Conservation (phyloP, 1,140 invertebrate genomes). For the Diachasmimorpha longicaudata region DNA sequence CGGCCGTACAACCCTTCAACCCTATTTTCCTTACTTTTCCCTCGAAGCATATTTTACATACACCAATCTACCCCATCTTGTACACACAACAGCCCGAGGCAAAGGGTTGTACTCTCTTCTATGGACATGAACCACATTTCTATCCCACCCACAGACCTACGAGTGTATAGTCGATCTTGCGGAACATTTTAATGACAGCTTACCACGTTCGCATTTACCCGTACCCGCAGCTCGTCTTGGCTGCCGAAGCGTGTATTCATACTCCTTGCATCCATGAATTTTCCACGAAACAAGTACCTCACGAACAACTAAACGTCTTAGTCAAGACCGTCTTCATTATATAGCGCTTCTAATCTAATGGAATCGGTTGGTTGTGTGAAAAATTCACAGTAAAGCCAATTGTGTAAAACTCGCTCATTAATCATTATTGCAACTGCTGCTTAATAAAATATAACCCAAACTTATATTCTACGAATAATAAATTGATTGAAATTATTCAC, state of each 20-base stretch:
- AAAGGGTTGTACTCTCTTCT: background rate
- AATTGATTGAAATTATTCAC: background rate
- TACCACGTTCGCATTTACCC: slow-evolving; percentile 47
- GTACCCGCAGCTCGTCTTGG: slow-evolving; percentile 45
- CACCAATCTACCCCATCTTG: background rate
- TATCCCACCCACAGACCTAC: slow-evolving; percentile 22
- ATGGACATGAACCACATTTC: background rate
- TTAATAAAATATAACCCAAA: no score
- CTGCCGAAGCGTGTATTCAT: slow-evolving; percentile 41
- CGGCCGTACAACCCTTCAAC: background rate
- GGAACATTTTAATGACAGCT: slow-evolving; percentile 63
- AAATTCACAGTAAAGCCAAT: no score
- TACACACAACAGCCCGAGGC: background rate
- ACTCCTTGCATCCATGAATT: slow-evolving; percentile 32
- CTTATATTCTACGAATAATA: no score
- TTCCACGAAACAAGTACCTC: slow-evolving; percentile 48
- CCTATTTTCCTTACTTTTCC: background rate
- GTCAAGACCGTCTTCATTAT: slow-evolving; percentile 18
- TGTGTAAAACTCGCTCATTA: no score
- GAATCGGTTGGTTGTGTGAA: background rate
- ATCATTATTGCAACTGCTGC: no score
- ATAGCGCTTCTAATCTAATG: background rate
- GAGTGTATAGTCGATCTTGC: slow-evolving; percentile 55
- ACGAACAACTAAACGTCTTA: slow-evolving; percentile 50
- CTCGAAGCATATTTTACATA: background rate